A percentile compares a stretch with the other conserved stretches of the same genome.
Conservation (phyloP, 2,888 invertebrate species). For the Lepetodrilus schrolli region DNA sequence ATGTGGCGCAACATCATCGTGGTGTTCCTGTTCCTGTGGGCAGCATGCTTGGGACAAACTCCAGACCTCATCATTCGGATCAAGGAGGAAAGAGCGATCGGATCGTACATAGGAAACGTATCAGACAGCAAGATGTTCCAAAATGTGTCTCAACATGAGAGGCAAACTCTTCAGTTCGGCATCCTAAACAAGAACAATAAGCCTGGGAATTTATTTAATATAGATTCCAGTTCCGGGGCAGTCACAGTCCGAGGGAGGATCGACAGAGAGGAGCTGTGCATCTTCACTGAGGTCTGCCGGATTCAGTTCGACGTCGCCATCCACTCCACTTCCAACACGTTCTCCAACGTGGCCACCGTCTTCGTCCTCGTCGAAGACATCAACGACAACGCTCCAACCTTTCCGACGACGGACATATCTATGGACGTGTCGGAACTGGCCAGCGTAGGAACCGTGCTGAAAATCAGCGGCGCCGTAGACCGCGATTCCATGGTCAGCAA, state of each 20-base stretch:
- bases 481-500: slow-evolving; percentile 55
- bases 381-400: slow-evolving; percentile 62
- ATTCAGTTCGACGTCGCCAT: slow-evolving; percentile 56
- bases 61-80: slow-evolving; percentile 42
- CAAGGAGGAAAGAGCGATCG: slow-evolving; percentile 46
- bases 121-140: slow-evolving; percentile 49
- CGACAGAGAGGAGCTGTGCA: slow-evolving; percentile 54
- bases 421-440: slow-evolving; percentile 44
- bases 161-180: slow-evolving; percentile 51
- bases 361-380: slow-evolving; percentile 56
- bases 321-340: slow-evolving; percentile 48
- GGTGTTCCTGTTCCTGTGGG: background rate
- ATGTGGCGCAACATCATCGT: background rate
- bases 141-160: slow-evolving; percentile 47
- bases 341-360: slow-evolving; percentile 58
- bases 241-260: slow-evolving; percentile 45
- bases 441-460: slow-evolving; percentile 43
- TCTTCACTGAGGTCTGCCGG: slow-evolving; percentile 42
- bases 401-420: slow-evolving; percentile 47
- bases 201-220: slow-evolving; percentile 53
- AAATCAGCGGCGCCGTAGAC: slow-evolving; percentile 55
- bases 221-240: slow-evolving; percentile 49
- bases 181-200: slow-evolving; percentile 52
- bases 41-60: background rate
- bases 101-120: slow-evolving; percentile 53